Base-by-base conservation (phyloP, 2,113 vertebrate genomes). In the Thamnaconus septentrionalis region DNA sequence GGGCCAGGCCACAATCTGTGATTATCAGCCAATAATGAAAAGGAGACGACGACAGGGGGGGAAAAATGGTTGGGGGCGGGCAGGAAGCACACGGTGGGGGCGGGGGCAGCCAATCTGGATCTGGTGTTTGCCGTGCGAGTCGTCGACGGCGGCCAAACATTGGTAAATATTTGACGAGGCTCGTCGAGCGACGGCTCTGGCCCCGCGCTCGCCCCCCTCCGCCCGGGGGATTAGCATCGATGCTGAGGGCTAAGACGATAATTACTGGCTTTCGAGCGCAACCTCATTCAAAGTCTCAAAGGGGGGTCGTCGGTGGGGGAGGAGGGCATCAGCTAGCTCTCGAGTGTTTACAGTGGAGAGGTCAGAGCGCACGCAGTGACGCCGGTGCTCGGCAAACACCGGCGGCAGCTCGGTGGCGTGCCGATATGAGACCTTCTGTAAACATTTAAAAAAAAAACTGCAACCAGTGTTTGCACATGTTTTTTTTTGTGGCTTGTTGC, bases 111-210 rank as follows among this genome's bases (percentile, higher is more conserved):
- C 44, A 56, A 77, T 89, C 63, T 71, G 75, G 50, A 68, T 31
- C 18, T 31, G 56, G 66, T 81, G 80, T 84, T 85, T 87, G 88
- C 68, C 78, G 79, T 78, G 75, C 48, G 70, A 82, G 77, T 64
- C 64, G 74, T 86, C 81, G 78, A 85, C 73, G 73, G 83, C 75
- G 80, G 79, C 81, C 81, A 86, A 89, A 90, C 83, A 87, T 39
- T 54, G 69, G 18, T 90, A 81, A 87, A 89, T 90, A 87, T 88
- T 87, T 89, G 88, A 90, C 81, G 82, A 78, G 71, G 66, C 78
- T 77, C 78, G 77, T 85, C 85, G 78, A 69, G 81, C 80, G 78
- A 81, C 18, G 18, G 18, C 18, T 31, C 18, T 31, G 18, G 18
- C 18, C 18, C 18, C 2, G 83, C 65, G 50, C 82, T 83, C 79